These are phyloP conservation scores for Aegotheles bennettii DNA, from an alignment of 2,113 vertebrate species.

Conservation along the genomic window DNA sequence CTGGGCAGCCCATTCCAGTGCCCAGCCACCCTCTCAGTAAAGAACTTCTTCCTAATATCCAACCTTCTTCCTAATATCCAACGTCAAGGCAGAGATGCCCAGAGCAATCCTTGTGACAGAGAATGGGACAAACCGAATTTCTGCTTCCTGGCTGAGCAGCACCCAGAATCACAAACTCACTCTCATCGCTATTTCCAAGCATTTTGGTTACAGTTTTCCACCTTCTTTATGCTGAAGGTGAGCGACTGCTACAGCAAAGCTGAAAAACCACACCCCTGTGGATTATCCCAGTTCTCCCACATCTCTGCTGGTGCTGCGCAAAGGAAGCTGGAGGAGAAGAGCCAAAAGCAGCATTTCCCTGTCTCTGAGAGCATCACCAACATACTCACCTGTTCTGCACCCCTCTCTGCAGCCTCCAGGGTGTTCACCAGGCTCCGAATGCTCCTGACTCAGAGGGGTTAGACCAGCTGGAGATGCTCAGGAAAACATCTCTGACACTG, in stretches of 20 bases:
- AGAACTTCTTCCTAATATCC: too few relatives aligned
- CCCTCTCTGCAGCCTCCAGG: not conserved
- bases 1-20: too few relatives aligned
- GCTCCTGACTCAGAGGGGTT: not conserved
- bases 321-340: not conserved
- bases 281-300: not conserved
- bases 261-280: rapidly evolving
- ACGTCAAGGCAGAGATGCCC: not conserved
- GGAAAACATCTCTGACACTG: not conserved
- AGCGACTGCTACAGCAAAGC: rapidly evolving
- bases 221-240: not conserved
- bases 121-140: not conserved
- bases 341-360: not conserved
- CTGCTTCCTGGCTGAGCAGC: not conserved
- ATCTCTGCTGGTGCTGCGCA: not conserved
- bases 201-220: not conserved
- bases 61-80: too few relatives aligned
- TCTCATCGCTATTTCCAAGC: not conserved
- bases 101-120: not conserved
- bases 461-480: not conserved
- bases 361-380: too few relatives aligned
- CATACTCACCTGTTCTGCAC: not conserved
- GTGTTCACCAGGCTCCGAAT: not conserved
- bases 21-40: too few relatives aligned
- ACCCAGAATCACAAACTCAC: not conserved